Base-by-base conservation (phyloP, 2,797 vertebrate species). In the Sparus aurata region DNA sequence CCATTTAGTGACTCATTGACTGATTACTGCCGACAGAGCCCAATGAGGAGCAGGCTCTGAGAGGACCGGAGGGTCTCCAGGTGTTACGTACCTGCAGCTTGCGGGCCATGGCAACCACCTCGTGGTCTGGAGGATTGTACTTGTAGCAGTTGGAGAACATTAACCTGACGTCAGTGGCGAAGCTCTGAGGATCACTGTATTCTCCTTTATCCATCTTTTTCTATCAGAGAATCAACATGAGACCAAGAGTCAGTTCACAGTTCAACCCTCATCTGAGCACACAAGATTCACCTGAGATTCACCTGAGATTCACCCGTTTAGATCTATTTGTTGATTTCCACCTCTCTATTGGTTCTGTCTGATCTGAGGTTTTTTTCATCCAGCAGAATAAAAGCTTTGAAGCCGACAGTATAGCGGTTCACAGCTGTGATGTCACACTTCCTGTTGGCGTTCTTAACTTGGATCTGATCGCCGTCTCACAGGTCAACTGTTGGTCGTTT, bases 121-220 rank as follows among this genome's bases (percentile, higher is more conserved):
- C 98, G 0, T 99, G 98, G 90, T 99, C 98, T 0, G 98, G 98
- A 34, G 98, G 98, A 73, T 99, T 99, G 95, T 99, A 99, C 90
- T 99, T 99, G 94, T 99, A 99, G 80, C 98, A 99, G 92, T 99
- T 99, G 71, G 98, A 99, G 94, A 99, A 99, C 98, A 99, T 99
- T 95, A 99, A 96, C 95, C 98, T 97, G 91, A 99, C 96, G 61
- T 99, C 98, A 0, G 98, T 97, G 0, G 98, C 98, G 6, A 99
- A 99, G 10, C 97, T 96, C 91, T 99, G 98, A 16, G 97, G 97
- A 0, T 99, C 98, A 3, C 87, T 95, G 93, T 99, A 99, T 23
- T 99, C 98, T 0, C 96, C 95, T 84, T 96, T 93, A 54, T 99
- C 98, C 97, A 99, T 99, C 91, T 99, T 99, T 95, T 97, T 99